Base-by-base conservation (phyloP, 2,888 invertebrate species). In the Entomobrya multifasciata region DNA sequence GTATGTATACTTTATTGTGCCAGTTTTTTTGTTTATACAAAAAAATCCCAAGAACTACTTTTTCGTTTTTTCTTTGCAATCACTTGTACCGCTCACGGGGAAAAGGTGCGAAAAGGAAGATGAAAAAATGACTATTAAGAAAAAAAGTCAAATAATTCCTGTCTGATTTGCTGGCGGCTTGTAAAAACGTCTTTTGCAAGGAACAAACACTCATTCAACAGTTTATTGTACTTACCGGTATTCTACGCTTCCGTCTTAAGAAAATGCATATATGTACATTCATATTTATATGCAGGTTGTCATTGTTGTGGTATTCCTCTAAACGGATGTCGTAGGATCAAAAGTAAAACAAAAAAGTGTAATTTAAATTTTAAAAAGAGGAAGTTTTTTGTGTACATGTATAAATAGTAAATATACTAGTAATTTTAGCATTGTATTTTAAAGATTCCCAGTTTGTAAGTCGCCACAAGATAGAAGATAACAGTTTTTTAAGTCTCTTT, bases 31-130 rank as follows among this genome's bases (percentile, higher is more conserved):
- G 30, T 62, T 62, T 62, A 30, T 62, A 8, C 27, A 30, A 62
- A 30, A 27, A 62, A 8, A 57, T 6, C 8, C 36, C 4, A 30
- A n/a, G 0, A 62, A 30, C 30, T 62, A 27, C 62, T 30, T 62
- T n/a, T n/a, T n/a, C n/a, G n/a, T n/a, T n/a, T 27, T 62, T 62
- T 1, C 30, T 62, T 30, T 27, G 30, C 62, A 62, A 62, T 27
- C 30, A 55, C 76, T 76, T 5, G 76, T 30, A 76, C 76, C 47
- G 76, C 76, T 76, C 20, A 76, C 76, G 55, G 76, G 76, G 2
- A 49, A 76, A 55, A 74, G 52, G 76, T 76, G 52, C 55, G 20
- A 55, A 76, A 55, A 49, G 72, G 72, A 72, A 72, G 49, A 47
- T n/a, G 13, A 49, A 72, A 49, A 72, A 72, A 72, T 27, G n/a